Percentiles rank a stretch among this genome's conserved stretches.
Conservation (phyloP, 2,888 invertebrate genomes). For the Anoplius nigerrimus region DNA sequence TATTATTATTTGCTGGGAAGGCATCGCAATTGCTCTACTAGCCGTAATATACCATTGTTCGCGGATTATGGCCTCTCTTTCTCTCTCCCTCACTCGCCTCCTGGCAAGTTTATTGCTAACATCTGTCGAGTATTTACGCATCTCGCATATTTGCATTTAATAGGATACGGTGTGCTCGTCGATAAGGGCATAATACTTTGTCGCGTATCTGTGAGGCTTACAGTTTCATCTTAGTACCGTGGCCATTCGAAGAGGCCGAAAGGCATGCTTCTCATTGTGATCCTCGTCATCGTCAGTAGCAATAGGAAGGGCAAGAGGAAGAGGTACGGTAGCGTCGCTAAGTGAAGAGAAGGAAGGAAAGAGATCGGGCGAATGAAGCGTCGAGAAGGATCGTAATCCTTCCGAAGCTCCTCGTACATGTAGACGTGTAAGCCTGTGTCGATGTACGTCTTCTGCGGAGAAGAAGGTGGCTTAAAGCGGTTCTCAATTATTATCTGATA, state of each 20-base stretch:
- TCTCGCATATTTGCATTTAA: no score
- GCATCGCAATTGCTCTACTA: slow-evolving; percentile 22
- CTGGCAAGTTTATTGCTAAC: slow-evolving; percentile 23
- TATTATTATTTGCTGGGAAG: slow-evolving; percentile 24
- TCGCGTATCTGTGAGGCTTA: no score
- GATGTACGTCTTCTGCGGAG: slow-evolving; percentile 47
- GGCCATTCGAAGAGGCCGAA: no score
- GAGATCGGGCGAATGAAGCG: slow-evolving; percentile 4
- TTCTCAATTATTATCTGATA: slow-evolving; percentile 49
- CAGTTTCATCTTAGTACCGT: no score
- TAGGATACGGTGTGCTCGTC: no score
- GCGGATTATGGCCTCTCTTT: slow-evolving; percentile 24
- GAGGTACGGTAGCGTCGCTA: no score
- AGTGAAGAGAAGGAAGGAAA: neutral
- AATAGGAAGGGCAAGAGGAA: no score
- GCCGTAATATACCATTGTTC: slow-evolving; percentile 29
- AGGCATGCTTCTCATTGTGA: no score
- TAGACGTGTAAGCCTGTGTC: slow-evolving; percentile 38
- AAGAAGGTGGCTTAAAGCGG: slow-evolving; percentile 43
- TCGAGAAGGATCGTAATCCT: slow-evolving; percentile 39
- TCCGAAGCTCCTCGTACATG: slow-evolving; percentile 15
- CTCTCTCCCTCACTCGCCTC: neutral
- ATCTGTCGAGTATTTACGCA: no score
- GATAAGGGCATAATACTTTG: no score
- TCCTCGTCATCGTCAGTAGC: no score